Evolutionary conservation across 2,888 invertebrate species (phyloP).

Genomic region (Lycocerus yunnanus): DNA sequence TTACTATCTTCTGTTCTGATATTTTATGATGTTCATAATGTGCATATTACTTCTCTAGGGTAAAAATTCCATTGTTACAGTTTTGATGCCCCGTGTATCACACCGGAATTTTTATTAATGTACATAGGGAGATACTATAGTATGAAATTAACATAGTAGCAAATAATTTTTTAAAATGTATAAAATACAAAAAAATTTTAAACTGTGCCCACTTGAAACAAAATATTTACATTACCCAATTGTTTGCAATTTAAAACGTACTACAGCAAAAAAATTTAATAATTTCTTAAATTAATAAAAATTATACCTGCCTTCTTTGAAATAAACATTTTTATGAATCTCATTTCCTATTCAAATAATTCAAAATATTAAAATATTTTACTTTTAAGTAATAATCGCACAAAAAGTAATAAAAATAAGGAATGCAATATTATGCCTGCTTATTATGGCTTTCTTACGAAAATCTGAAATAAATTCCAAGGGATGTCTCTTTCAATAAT

Average conservation of each 20-base stretch:
- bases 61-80: neutral
- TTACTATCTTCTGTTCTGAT: neutral
- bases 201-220: no score
- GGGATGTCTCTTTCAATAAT: slow-evolving; percentile 44
- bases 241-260: neutral
- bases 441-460: slow-evolving; percentile 27
- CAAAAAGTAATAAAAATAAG: slow-evolving; percentile 5
- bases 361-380: neutral
- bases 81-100: neutral
- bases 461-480: slow-evolving; percentile 31
- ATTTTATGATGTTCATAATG: neutral
- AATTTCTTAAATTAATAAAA: neutral
- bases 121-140: neutral
- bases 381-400: neutral
- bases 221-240: no score
- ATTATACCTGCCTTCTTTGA: neutral
- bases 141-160: neutral
- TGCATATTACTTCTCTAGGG: neutral
- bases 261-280: neutral
- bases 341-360: neutral
- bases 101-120: neutral
- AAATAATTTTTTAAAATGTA: no score
- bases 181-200: neutral
- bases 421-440: slow-evolving; percentile 33
- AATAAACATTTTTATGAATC: neutral